phyloP scores from a whole-genome alignment of 2,113 vertebrate species.

The Microtus pennsylvanicus region DNA sequence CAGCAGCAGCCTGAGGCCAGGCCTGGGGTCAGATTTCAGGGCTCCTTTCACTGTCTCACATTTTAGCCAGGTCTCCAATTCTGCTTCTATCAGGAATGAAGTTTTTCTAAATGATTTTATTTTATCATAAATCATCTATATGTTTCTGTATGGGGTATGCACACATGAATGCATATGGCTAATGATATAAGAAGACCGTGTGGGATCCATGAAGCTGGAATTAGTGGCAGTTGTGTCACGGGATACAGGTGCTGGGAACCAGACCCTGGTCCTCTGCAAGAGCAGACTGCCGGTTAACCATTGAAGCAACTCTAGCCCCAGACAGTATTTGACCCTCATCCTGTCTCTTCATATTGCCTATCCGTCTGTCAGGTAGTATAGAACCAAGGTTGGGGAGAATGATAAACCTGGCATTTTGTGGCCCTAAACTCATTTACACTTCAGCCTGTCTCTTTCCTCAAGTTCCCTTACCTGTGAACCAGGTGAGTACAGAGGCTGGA shows the following conservation, averaged over 20 bases:
- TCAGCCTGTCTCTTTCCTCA: neutral
- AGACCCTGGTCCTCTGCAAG: neutral
- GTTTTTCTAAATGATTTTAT: neutral
- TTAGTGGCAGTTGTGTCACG: neutral
- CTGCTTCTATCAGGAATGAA: neutral
- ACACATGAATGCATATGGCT: neutral
- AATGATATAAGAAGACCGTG: neutral
- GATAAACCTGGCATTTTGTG: neutral
- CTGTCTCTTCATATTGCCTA: neutral
- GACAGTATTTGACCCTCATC: fast-evolving
- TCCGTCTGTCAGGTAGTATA: neutral
- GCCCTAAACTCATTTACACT: neutral
- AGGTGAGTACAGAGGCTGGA: neutral
- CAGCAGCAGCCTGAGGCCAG: neutral
- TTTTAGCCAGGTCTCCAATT: neutral
- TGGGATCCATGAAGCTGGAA: neutral
- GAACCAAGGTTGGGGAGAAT: neutral
- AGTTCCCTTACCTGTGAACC: neutral
- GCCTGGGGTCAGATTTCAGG: neutral
- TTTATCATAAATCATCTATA: neutral
- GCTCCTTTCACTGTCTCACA: neutral
- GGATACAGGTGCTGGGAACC: neutral
- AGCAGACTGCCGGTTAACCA: neutral
- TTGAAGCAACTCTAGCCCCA: neutral
- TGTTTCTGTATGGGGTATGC: neutral